These are phyloP conservation scores for Drosophila mimica DNA, from an alignment of 2,888 invertebrate genomes.

Conservation along the genomic window DNA sequence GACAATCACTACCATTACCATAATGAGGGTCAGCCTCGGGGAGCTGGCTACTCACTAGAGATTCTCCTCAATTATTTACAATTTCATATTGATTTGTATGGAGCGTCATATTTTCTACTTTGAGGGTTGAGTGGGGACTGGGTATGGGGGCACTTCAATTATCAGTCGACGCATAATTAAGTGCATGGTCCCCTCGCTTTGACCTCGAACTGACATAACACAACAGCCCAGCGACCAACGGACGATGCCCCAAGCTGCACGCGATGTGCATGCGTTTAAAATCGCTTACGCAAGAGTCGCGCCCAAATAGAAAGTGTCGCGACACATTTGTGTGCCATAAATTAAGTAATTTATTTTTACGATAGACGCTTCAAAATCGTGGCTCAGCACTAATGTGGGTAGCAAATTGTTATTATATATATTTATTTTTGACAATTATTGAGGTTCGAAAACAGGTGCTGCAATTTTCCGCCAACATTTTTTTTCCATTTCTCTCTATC, in stretches of 20 bases:
- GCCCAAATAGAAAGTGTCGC: constrained; percentile 68
- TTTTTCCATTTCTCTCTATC: neutral
- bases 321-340: constrained; percentile 66
- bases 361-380: constrained; percentile 24
- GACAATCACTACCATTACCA: constrained; percentile 38
- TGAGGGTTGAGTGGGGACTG: neutral
- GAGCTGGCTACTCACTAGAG: constrained; percentile 13
- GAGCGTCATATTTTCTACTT: constrained; percentile 12
- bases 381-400: constrained; percentile 20
- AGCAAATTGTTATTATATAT: constrained; percentile 1
- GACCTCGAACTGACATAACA: constrained; percentile 62
- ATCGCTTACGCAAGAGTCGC: constrained; percentile 61
- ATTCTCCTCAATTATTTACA: constrained; percentile 68
- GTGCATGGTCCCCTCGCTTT: constrained; percentile 43
- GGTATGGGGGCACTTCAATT: constrained; percentile 39
- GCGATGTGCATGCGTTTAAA: constrained; percentile 76
- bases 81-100: constrained; percentile 70
- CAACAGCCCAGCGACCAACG: constrained; percentile 7
- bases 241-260: constrained; percentile 52
- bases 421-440: neutral
- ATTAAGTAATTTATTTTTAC: constrained; percentile 66
- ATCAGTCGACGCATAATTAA: constrained; percentile 56
- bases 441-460: constrained; percentile 1
- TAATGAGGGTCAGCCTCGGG: constrained; percentile 69
- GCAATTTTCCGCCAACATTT: constrained; percentile 28